These are phyloP conservation scores for Riptortus pedestris DNA, from an alignment of 1,140 invertebrate genomes.

Conservation along the genomic window DNA sequence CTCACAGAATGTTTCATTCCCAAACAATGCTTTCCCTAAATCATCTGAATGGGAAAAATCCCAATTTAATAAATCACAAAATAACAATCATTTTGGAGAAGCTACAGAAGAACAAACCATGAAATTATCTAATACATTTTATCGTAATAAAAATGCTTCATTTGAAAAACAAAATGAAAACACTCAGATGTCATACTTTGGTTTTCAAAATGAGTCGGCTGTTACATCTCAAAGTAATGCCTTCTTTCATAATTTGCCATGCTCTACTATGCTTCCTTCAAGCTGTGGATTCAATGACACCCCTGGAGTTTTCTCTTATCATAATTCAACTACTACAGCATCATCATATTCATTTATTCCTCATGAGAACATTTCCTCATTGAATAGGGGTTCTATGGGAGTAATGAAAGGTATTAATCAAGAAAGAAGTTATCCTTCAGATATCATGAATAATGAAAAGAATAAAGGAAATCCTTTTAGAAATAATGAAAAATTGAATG, in stretches of 20 bases:
- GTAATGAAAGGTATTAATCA: too few relatives aligned
- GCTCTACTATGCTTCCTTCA: background rate
- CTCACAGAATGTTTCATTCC: background rate
- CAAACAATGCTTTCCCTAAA: background rate
- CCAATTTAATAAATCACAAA: background rate
- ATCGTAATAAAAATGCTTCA: constrained; percentile 4
- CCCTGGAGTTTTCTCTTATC: background rate
- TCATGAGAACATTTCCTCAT: too few relatives aligned
- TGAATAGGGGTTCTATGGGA: too few relatives aligned
- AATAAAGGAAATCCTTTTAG: too few relatives aligned
- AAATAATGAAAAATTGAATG: too few relatives aligned
- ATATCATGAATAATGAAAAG: too few relatives aligned
- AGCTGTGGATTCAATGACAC: background rate
- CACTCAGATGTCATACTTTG: constrained; percentile 19
- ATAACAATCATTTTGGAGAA: background rate
- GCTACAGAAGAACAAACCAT: too few relatives aligned
- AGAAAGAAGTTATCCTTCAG: too few relatives aligned
- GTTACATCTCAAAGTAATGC: background rate
- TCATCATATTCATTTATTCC: background rate
- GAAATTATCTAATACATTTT: too few relatives aligned
- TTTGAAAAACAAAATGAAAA: constrained; percentile 34
- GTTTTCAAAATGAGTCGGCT: constrained; percentile 1
- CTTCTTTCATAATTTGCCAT: constrained; percentile 1
- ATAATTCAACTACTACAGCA: background rate
- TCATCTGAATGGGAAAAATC: background rate